Conservation (phyloP, 2,888 invertebrate species). For the Lutraria lutraria region DNA sequence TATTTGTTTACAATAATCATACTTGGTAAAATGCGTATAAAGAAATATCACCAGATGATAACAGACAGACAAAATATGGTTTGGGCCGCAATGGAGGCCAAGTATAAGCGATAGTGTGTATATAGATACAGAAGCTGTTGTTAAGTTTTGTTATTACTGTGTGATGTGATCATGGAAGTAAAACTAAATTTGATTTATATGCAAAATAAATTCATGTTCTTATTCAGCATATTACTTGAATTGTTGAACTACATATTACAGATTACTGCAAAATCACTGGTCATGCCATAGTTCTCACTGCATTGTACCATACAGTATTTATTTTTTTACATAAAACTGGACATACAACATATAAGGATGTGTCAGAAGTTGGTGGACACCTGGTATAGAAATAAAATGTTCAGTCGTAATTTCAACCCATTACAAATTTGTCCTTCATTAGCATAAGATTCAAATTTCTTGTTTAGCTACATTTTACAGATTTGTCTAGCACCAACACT, state of each 20-base stretch:
- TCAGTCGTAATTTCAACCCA: too few relatives aligned
- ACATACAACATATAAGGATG: too few relatives aligned
- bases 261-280: too few relatives aligned
- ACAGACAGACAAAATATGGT: slow-evolving; percentile 27
- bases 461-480: too few relatives aligned
- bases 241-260: neutral
- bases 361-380: too few relatives aligned
- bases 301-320: too few relatives aligned
- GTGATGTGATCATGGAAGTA: neutral
- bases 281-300: too few relatives aligned
- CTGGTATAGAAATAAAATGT: too few relatives aligned
- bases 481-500: too few relatives aligned
- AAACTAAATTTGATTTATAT: neutral
- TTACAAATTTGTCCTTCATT: too few relatives aligned
- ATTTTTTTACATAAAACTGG: too few relatives aligned
- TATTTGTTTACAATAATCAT: slow-evolving; percentile 1
- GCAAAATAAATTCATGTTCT: neutral
- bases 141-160: neutral
- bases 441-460: too few relatives aligned
- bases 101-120: neutral
- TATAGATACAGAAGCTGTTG: neutral
- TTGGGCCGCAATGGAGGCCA: neutral
- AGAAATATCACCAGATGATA: neutral
- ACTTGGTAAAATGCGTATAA: slow-evolving; percentile 17
- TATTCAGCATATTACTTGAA: neutral